Conservation (phyloP, 2,797 vertebrate genomes). For the Lates japonicus region DNA sequence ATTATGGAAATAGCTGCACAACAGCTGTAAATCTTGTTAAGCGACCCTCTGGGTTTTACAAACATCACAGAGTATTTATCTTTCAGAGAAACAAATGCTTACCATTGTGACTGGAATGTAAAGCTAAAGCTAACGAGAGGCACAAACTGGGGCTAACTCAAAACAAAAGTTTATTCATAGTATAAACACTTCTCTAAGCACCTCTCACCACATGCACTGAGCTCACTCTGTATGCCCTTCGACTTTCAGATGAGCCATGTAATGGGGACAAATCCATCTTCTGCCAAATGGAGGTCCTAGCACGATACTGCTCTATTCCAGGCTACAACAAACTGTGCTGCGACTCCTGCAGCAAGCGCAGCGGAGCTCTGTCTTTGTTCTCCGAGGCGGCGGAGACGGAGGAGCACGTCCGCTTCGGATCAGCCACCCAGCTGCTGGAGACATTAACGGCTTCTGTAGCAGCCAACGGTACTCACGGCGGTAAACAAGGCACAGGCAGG, state of each 20-base stretch:
- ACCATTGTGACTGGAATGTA: neutral
- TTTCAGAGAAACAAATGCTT: neutral
- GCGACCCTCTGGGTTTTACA: neutral
- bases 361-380: constrained; percentile 81
- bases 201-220: neutral
- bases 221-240: constrained; percentile 20
- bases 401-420: constrained; percentile 81
- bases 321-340: constrained; percentile 97
- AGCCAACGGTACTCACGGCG: constrained; percentile 61
- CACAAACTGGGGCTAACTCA: neutral
- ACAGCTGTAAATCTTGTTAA: neutral
- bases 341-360: constrained; percentile 90
- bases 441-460: constrained; percentile 73
- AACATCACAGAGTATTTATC: neutral
- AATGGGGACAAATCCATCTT: constrained; percentile 97
- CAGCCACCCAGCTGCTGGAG: constrained; percentile 77
- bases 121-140: neutral
- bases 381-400: constrained; percentile 83
- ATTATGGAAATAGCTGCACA: neutral
- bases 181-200: neutral
- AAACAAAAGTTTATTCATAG: neutral
- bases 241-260: constrained; percentile 92
- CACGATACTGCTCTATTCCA: constrained; percentile 96
- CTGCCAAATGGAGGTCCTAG: constrained; percentile 99
- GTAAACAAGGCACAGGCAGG: constrained; percentile 55